phyloP scores from a whole-genome alignment of 2,888 invertebrate species.

The Calameuta pallipes region DNA sequence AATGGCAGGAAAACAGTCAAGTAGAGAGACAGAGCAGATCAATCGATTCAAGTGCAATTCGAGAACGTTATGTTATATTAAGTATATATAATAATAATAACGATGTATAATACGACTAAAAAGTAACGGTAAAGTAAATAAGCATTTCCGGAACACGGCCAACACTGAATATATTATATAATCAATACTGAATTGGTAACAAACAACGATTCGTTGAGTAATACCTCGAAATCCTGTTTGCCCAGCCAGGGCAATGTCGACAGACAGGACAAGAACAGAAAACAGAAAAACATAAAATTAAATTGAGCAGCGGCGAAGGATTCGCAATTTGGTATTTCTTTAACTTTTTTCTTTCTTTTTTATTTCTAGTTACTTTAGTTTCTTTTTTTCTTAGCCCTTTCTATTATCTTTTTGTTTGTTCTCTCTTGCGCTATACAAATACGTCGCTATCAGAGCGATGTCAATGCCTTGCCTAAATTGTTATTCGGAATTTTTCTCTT shows the following conservation, averaged over 20 bases:
- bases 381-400: background rate
- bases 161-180: conserved; percentile 56
- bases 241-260: conserved; percentile 73
- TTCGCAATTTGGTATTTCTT: background rate
- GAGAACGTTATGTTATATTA: conserved; percentile 31
- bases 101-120: conserved; percentile 36
- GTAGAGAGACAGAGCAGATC: conserved; percentile 56
- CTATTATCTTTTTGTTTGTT: background rate
- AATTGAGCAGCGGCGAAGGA: conserved; percentile 30
- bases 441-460: background rate
- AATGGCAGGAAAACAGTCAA: conserved; percentile 58
- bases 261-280: conserved; percentile 79
- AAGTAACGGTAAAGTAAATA: conserved; percentile 46
- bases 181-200: conserved; percentile 56
- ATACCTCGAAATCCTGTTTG: conserved; percentile 90
- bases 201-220: conserved; percentile 62
- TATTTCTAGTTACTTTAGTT: background rate
- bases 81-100: conserved; percentile 29
- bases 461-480: background rate
- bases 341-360: background rate
- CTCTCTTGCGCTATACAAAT: background rate
- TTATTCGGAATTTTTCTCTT: background rate
- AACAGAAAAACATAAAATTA: conserved; percentile 71
- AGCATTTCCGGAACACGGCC: conserved; percentile 64
- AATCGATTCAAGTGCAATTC: conserved; percentile 57